Evolutionary conservation across 2,113 vertebrate genomes (phyloP), one percentile per base, ranked within the genome.

Genomic region (Sarotherodon lohbergeri): DNA sequence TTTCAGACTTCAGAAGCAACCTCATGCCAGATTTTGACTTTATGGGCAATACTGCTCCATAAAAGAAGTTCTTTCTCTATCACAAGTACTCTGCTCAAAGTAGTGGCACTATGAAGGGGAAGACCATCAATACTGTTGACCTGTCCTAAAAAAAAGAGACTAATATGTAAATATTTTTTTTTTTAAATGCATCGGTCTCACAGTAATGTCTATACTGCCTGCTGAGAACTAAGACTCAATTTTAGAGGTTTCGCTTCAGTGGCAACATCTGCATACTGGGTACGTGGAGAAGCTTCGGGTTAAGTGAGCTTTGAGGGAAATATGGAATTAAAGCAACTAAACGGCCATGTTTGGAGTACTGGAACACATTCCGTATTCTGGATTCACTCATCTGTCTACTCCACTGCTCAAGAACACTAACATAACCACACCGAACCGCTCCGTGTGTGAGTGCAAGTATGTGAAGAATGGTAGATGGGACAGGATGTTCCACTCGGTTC

Each of bases 401-500:
- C 36, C 16, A 36, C 14, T 66, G 86, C 92, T 87, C 36, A 3
- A 56, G 85, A 87, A 90, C 89, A 79, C 90, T 84, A 91, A 92
- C 86, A 88, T 86, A 94, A 88, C 86, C 86, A 81, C 66, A 13
- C 59, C 41, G 16, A 82, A 78, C 16, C 5, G 9, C 43, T 78
- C 43, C 17, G 3, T 32, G 46, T 78, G 43, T 73, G 48, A 16
- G 50, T 39, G 50, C 17, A 80, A 73, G 82, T 80, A 68, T 81
- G 82, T 91, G 91, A 92, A 55, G 68, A 82, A 94, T 93, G 80
- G 87, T 81, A 22, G 83, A 90, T 57, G 92, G 89, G 87, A 96
- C 89, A 90, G 95, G 94, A 94, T 93, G 93, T 95, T 93, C 90
- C 91, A 92, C 90, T 94, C 82, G 5, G 22, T 87, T 94, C 93